Conservation (phyloP, 2,113 vertebrate genomes). For the Cololabis saira region DNA sequence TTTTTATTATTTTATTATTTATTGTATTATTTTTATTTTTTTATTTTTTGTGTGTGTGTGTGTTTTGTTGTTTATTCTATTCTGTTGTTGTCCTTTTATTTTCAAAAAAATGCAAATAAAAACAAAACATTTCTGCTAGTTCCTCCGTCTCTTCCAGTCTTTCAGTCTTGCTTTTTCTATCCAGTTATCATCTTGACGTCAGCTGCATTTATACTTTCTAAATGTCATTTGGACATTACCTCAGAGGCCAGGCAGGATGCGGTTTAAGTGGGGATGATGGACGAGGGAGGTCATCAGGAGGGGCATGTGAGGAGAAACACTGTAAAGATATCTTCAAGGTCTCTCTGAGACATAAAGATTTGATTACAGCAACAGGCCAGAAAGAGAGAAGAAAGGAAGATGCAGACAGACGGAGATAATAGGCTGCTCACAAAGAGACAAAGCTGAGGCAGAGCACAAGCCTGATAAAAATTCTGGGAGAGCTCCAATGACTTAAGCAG, state of each 20-base stretch:
- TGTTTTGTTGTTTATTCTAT: too few relatives aligned
- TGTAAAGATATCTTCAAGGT: slow-evolving; percentile 29
- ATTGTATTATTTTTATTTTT: too few relatives aligned
- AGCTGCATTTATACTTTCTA: slow-evolving; percentile 47
- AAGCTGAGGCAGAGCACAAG: slow-evolving; percentile 9
- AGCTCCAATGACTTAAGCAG: slow-evolving; percentile 2
- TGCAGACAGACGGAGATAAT: slow-evolving; percentile 37
- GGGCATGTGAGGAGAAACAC: slow-evolving; percentile 27
- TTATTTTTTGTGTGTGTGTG: too few relatives aligned
- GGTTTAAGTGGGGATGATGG: slow-evolving; percentile 28
- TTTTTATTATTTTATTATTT: too few relatives aligned
- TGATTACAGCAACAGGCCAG: slow-evolving; percentile 59
- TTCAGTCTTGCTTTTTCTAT: slow-evolving; percentile 14
- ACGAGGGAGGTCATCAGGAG: slow-evolving; percentile 24
- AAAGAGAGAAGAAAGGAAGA: slow-evolving; percentile 41
- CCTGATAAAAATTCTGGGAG: slow-evolving; percentile 15
- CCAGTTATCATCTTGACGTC: slow-evolving; percentile 26
- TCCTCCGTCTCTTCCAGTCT: slow-evolving; percentile 2
- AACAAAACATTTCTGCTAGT: background rate
- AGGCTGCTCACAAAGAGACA: slow-evolving; percentile 11
- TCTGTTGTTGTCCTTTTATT: too few relatives aligned
- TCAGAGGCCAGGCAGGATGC: slow-evolving; percentile 47
- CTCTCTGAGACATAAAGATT: slow-evolving; percentile 49
- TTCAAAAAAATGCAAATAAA: too few relatives aligned
- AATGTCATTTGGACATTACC: slow-evolving; percentile 68